These are phyloP conservation scores for Cetoscarus ocellatus DNA, from an alignment of 2,797 vertebrate genomes.

Conservation along the genomic window DNA sequence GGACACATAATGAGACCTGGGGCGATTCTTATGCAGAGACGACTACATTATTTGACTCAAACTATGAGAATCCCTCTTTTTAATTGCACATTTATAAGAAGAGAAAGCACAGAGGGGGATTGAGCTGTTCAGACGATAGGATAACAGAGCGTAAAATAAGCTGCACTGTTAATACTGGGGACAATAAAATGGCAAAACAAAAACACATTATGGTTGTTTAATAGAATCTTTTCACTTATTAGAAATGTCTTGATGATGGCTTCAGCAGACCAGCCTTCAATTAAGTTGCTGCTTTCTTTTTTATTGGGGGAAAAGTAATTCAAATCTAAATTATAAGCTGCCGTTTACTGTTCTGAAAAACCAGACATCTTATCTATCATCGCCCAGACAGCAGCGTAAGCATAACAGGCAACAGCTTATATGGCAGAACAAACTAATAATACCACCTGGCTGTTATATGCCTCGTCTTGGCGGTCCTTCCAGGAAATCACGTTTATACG, in stretches of 20 bases:
- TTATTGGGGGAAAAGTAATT: constrained; percentile 26
- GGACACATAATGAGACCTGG: constrained; percentile 27
- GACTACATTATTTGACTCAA: constrained; percentile 10
- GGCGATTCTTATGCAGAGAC: neutral
- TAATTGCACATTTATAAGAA: constrained; percentile 12
- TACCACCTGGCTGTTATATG: too few species aligned
- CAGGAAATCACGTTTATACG: too few species aligned
- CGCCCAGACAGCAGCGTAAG: constrained; percentile 22
- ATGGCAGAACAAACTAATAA: neutral
- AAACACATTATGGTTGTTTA: constrained; percentile 8
- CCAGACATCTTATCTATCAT: constrained; percentile 27
- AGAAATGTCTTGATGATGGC: constrained; percentile 8
- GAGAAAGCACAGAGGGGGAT: neutral
- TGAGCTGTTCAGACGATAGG: neutral
- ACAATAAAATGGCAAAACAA: neutral
- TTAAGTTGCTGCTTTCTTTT: neutral
- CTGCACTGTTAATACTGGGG: neutral
- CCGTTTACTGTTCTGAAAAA: constrained; percentile 27
- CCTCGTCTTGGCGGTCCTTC: too few species aligned
- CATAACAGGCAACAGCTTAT: constrained; percentile 33
- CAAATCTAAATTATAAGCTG: constrained; percentile 31
- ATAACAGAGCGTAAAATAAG: neutral
- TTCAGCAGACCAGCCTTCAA: neutral
- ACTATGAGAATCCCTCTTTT: constrained; percentile 10
- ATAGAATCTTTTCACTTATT: constrained; percentile 3